These are phyloP conservation scores for Perodicticus potto DNA, from an alignment of 2,797 vertebrate genomes.

Conservation along the genomic window DNA sequence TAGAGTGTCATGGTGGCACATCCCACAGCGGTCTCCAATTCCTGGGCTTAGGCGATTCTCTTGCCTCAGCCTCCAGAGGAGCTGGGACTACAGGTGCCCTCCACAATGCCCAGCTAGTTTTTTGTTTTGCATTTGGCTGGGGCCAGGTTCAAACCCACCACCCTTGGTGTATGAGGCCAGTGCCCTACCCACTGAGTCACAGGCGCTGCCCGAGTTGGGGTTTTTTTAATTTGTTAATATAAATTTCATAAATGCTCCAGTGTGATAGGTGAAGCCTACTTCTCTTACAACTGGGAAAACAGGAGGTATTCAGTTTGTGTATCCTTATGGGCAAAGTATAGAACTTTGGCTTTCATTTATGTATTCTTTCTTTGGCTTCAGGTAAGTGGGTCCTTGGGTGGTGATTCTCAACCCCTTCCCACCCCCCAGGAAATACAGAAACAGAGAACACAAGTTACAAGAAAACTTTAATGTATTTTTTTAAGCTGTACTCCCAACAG, in stretches of 20 bases:
- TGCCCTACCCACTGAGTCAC: too few species aligned
- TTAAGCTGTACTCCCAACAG: background rate
- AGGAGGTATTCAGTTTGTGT: background rate
- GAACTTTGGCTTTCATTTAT: constrained; percentile 12
- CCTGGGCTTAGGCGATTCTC: too few species aligned
- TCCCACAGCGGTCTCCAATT: too few species aligned
- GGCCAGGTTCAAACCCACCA: too few species aligned
- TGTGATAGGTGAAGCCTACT: background rate
- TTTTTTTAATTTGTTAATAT: background rate
- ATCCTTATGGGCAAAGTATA: background rate
- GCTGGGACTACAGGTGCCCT: too few species aligned
- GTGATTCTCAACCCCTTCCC: background rate
- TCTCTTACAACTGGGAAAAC: background rate
- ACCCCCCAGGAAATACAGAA: background rate
- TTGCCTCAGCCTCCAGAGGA: too few species aligned
- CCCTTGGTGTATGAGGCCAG: too few species aligned
- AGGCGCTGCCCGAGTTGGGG: background rate
- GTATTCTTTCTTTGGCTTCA: constrained; percentile 45
- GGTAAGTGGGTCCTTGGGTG: background rate
- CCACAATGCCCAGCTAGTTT: too few species aligned
- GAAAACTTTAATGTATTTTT: background rate
- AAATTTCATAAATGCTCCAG: background rate
- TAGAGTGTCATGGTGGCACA: too few species aligned
- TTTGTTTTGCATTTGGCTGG: too few species aligned
- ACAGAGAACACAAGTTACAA: background rate